Evolutionary conservation across 2,113 vertebrate species (phyloP), one percentile per base, ranked within the genome.

Genomic region (Cinclus cinclus): DNA sequence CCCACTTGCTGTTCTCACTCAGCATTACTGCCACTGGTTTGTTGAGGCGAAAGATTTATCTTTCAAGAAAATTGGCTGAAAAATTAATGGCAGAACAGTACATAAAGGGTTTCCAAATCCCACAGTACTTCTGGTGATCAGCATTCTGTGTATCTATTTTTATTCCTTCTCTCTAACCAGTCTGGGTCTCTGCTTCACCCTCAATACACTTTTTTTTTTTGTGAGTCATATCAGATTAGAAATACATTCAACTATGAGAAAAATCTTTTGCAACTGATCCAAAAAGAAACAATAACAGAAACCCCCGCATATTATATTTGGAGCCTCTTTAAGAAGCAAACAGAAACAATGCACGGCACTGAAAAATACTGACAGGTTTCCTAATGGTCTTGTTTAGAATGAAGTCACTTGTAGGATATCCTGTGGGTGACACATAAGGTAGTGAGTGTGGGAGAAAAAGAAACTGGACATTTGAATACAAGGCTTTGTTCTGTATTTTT

Each of bases 281-380:
- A 96, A 92, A 76, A 86, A 92, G 69, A 87, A 93, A 96, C 70
- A 91, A 44, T 80, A 95, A 94, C 69, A 92, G 68, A 93, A 59
- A 3, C 55, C 46, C 53, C 92, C 1, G 0, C 62, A 63, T 39
- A 75, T 41, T 92, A 70, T 16, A 56, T 41, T 84, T 67, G 39
- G 41, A 75, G 21, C 10, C 64, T 88, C 39, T 90, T 86, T 63
- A 80, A 89, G 83, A 92, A 60, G 6, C 23, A 83, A 93, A 87
- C 47, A 59, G 37, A 86, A 96, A 92, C 76, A 84, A 94, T 81
- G 56, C 28, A 63, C 80, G 79, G 65, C 50, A 42, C 39, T 64
- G 50, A 85, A 80, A 93, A 93, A 90, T 52, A 87, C 33, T 11
- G 76, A 81, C 83, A 88, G 30, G 71, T 94, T 94, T 92, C 91